Conservation (phyloP, 2,113 vertebrate species). For the Platanista minor region DNA sequence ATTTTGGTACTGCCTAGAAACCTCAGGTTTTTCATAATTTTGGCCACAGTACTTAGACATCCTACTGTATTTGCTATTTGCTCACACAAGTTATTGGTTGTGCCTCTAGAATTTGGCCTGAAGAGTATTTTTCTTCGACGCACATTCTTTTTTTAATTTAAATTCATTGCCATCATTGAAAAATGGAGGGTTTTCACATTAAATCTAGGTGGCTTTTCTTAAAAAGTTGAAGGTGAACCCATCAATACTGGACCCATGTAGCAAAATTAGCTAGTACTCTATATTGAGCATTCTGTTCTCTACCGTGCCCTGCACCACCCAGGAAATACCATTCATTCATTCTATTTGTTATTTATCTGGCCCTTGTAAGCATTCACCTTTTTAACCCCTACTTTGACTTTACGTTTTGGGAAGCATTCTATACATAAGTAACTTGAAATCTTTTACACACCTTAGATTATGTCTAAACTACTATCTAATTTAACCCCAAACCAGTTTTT, state of each 20-base stretch:
- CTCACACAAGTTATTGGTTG: not conserved
- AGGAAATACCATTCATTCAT: not conserved
- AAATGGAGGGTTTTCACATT: not conserved
- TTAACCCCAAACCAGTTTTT: not conserved
- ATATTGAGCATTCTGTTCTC: not conserved
- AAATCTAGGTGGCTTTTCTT: not conserved
- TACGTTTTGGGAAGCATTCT: not conserved
- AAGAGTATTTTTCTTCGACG: not conserved
- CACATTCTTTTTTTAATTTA: not conserved
- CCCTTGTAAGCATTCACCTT: not conserved
- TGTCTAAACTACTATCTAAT: not conserved
- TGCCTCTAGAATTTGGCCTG: not conserved
- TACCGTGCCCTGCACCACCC: not conserved
- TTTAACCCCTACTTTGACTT: not conserved
- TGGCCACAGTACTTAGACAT: not conserved
- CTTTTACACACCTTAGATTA: not conserved
- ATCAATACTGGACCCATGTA: not conserved
- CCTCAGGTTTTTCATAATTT: slow-evolving; percentile 25
- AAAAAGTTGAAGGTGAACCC: not conserved
- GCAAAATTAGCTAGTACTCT: not conserved
- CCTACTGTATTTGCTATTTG: not conserved
- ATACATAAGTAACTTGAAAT: not conserved
- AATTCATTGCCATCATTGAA: slow-evolving; percentile 2
- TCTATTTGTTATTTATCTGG: not conserved
- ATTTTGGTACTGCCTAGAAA: slow-evolving; percentile 18